Evolutionary conservation across 2,113 vertebrate species (phyloP), one percentile per base, ranked within the genome.

Genomic region (Phalacrocorax carbo): DNA sequence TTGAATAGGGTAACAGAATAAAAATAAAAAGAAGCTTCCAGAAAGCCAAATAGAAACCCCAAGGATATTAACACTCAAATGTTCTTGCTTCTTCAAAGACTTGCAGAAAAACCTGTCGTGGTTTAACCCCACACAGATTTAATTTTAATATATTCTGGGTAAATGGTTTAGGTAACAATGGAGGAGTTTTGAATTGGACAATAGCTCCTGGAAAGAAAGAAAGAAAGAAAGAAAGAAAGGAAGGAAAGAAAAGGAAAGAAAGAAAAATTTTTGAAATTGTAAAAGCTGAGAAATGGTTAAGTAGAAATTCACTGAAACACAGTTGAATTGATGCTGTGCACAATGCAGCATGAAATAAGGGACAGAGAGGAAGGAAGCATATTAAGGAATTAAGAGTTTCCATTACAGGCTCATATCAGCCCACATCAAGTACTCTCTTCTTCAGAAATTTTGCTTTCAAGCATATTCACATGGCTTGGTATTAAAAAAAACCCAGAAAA

Each of bases 321-420:
- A 86, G 46, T 6, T 88, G 60, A 95, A 92, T 64, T 78, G 72
- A 87, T 93, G 66, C 65, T 85, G n/a, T 84, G 88, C 84, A 88
- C 61, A 68, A 51, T 44, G 60, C 78, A 93, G 49, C 83, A 84
- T 80, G 54, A 93, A 94, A 94, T 60, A 70, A 93, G 38, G 40
- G 68, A 83, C 19, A 9, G 65, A 38, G 54, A 79, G 19, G 52
- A 95, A 68, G 15, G 51, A 68, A 64, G 30, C 14, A 34, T 66
- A 81, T 55, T 77, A 87, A 42, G 34, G 72, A 88, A 70, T 82
- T 89, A 75, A 64, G 60, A 72, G 57, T 94, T 92, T 89, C 55
- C 68, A 82, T 78, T 72, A 32, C 42, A 51, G 68, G 30, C n/a
- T 85, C 20, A 7, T 90, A 81, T 68, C n/a, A 91, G 38, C 42